These are phyloP conservation scores for Gadopsis marmoratus DNA, from an alignment of 2,797 vertebrate genomes.

Conservation along the genomic window DNA sequence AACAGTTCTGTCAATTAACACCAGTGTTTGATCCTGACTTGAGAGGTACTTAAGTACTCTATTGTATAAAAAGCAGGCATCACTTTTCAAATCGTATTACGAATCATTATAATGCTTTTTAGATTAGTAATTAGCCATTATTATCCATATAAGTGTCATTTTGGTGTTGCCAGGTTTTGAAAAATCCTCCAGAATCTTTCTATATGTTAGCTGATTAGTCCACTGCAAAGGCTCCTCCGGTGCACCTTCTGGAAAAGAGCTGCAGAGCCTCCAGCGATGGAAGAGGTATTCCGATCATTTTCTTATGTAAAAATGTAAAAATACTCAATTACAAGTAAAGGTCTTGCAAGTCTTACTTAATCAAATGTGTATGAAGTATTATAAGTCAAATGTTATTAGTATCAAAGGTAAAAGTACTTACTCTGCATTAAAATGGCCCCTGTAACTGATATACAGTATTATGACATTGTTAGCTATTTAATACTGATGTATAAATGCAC, in stretches of 20 bases:
- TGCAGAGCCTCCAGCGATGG: neutral
- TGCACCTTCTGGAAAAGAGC: neutral
- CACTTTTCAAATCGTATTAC: neutral
- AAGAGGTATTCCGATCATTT: neutral
- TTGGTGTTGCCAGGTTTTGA: neutral
- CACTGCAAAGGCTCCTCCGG: neutral
- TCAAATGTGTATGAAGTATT: neutral
- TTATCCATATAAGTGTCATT: neutral
- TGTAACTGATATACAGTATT: neutral
- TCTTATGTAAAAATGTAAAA: neutral
- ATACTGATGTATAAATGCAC: too few species aligned
- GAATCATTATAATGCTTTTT: neutral
- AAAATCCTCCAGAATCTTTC: neutral
- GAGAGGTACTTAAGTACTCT: neutral
- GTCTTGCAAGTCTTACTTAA: neutral
- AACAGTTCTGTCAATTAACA: neutral
- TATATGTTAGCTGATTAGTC: neutral
- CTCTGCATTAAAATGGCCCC: neutral
- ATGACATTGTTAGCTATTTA: too few species aligned
- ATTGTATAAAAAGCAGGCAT: neutral
- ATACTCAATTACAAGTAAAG: neutral
- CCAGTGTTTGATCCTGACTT: conserved; percentile 1
- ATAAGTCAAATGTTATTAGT: too few species aligned
- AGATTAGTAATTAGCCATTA: neutral
- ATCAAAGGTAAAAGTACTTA: too few species aligned